phyloP scores from a whole-genome alignment of 2,113 vertebrate species.

The Perognathus longimembris region DNA sequence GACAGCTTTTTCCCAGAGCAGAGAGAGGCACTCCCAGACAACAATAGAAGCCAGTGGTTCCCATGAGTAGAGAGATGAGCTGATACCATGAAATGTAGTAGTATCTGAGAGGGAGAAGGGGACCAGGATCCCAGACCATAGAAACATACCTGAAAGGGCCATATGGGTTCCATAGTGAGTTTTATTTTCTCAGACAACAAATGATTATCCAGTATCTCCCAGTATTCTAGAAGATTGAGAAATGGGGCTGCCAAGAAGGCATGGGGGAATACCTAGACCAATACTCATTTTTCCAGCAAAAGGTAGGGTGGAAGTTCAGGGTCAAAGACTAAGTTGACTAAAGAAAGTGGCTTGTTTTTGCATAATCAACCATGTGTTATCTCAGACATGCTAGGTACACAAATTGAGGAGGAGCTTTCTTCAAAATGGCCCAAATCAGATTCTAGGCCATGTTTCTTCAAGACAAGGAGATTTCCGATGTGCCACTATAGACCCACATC shows the following conservation, averaged over 20 bases:
- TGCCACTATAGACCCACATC: neutral
- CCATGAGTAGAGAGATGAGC: neutral
- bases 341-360: slow-evolving; percentile 8
- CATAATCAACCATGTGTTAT: neutral
- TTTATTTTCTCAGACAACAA: slow-evolving; percentile 8
- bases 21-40: neutral
- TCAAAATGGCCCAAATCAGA: neutral
- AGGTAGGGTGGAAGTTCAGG: neutral
- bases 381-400: neutral
- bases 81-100: neutral
- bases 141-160: neutral
- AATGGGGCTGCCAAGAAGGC: neutral
- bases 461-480: neutral
- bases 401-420: neutral
- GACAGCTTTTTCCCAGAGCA: neutral
- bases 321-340: neutral
- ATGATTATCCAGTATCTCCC: neutral
- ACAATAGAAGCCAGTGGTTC: neutral
- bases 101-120: neutral
- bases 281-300: slow-evolving; percentile 25
- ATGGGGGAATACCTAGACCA: neutral
- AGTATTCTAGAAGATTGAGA: neutral
- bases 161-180: neutral
- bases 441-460: neutral
- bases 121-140: neutral